Evolutionary conservation across 2,113 vertebrate species (phyloP).

Genomic region (Prochilodus magdalenae): DNA sequence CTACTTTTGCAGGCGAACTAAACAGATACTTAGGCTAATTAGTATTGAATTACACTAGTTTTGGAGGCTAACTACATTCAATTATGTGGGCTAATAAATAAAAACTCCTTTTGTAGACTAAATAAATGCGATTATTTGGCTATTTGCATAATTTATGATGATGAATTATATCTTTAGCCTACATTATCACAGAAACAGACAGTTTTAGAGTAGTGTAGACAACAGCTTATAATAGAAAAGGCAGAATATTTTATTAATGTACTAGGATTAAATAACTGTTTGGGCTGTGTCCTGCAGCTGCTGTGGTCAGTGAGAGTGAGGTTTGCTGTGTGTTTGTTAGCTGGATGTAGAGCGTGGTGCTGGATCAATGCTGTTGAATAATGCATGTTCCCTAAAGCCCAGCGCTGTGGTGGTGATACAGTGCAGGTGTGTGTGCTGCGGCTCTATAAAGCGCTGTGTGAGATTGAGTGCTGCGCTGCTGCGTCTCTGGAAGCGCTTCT

Average conservation of each 20-base stretch:
- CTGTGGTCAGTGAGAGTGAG: slow-evolving; percentile 23
- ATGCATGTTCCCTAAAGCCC: slow-evolving; percentile 36
- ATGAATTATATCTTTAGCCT: too few relatives aligned
- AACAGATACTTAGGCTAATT: not conserved
- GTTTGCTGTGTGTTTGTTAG: slow-evolving; percentile 26
- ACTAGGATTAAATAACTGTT: too few relatives aligned
- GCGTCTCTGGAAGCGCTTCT: slow-evolving; percentile 30
- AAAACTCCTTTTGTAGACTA: too few relatives aligned
- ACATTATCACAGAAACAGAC: too few relatives aligned
- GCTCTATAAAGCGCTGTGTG: slow-evolving; percentile 37
- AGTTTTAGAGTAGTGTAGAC: too few relatives aligned
- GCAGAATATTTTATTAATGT: not conserved
- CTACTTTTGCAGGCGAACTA: not conserved
- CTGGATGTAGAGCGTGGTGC: slow-evolving; percentile 19
- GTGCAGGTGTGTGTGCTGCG: slow-evolving; percentile 1
- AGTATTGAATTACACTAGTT: not conserved
- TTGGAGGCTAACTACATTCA: not conserved
- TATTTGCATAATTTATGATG: too few relatives aligned
- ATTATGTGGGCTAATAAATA: not conserved
- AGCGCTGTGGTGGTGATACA: slow-evolving; percentile 11
- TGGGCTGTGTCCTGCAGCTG: not conserved
- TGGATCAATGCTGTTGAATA: slow-evolving; percentile 47
- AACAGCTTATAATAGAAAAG: not conserved
- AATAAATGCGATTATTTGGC: too few relatives aligned
- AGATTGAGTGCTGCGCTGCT: slow-evolving; percentile 2